These are phyloP conservation scores for Neopipo cinnamomea DNA, from an alignment of 2,113 vertebrate species.

Conservation along the genomic window DNA sequence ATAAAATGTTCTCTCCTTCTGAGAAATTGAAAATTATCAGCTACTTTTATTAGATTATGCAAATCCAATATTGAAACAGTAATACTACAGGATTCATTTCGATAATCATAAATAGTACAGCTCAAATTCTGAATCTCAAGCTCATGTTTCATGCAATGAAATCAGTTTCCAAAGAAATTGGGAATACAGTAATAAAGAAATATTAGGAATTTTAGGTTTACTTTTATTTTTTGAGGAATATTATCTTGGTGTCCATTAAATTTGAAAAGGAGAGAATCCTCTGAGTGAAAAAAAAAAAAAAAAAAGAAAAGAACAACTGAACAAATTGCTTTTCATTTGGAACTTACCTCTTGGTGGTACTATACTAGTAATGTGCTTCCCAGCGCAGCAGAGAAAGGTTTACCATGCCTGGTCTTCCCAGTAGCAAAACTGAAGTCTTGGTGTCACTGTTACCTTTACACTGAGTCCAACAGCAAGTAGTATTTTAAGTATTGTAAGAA, in stretches of 20 bases:
- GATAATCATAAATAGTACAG: background rate
- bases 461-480: background rate
- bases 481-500: background rate
- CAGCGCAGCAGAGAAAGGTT: background rate
- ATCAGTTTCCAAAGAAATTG: background rate
- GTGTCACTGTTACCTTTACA: background rate
- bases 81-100: background rate
- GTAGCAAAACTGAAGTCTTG: background rate
- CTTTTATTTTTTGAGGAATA: background rate
- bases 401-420: background rate
- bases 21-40: slow-evolving; percentile 6
- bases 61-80: background rate
- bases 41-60: background rate
- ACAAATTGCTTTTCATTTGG: background rate
- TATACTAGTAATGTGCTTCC: fast-evolving
- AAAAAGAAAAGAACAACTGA: background rate
- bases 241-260: background rate
- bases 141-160: background rate
- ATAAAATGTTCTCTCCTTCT: background rate
- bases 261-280: background rate
- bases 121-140: background rate
- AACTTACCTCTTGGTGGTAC: background rate
- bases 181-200: background rate
- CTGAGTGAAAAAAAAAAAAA: background rate
- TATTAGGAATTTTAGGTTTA: background rate